phyloP scores from a whole-genome alignment of 2,797 vertebrate genomes.

The Xyrichtys novacula region DNA sequence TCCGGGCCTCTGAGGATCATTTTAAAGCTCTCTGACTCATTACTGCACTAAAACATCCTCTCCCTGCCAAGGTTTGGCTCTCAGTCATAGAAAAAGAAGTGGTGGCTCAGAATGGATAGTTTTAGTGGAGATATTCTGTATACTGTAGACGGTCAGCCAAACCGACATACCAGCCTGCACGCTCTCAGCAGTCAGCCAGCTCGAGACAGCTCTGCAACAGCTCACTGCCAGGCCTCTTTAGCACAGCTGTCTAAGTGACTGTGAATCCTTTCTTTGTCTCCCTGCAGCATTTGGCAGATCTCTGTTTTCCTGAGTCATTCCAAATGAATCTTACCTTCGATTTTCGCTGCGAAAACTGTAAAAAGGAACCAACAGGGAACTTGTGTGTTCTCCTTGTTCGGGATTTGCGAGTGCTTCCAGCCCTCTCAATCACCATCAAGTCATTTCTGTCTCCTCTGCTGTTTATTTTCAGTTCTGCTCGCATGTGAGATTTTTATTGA shows the following conservation, averaged over 20 bases:
- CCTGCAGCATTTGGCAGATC: conserved; percentile 44
- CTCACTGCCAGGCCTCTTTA: conserved; percentile 64
- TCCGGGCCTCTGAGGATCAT: conserved; percentile 46
- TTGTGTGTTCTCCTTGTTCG: conserved; percentile 40
- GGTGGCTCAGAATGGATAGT: conserved; percentile 49
- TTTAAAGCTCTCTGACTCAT: conserved; percentile 61
- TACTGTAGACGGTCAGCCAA: conserved; percentile 55
- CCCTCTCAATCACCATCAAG: conserved; percentile 57
- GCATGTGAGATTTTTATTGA: conserved; percentile 74
- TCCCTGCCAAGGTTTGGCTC: conserved; percentile 43
- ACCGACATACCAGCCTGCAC: conserved; percentile 63
- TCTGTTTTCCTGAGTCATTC: conserved; percentile 50
- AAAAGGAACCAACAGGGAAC: conserved; percentile 22
- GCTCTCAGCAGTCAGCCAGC: conserved; percentile 45
- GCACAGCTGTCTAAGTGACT: conserved; percentile 59
- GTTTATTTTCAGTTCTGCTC: conserved; percentile 72
- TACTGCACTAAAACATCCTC: conserved; percentile 55
- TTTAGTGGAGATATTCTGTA: conserved; percentile 68
- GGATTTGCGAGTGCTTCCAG: conserved; percentile 36
- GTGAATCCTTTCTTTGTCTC: conserved; percentile 76
- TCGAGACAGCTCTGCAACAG: conserved; percentile 48
- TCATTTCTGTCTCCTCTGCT: conserved; percentile 50
- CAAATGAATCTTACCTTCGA: conserved; percentile 65
- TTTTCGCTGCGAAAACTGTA: conserved; percentile 29
- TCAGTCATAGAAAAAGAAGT: conserved; percentile 56